Evolutionary conservation across 2,888 invertebrate genomes (phyloP), one percentile per base, ranked within the genome.

Genomic region (Ormyrus rosae): DNA sequence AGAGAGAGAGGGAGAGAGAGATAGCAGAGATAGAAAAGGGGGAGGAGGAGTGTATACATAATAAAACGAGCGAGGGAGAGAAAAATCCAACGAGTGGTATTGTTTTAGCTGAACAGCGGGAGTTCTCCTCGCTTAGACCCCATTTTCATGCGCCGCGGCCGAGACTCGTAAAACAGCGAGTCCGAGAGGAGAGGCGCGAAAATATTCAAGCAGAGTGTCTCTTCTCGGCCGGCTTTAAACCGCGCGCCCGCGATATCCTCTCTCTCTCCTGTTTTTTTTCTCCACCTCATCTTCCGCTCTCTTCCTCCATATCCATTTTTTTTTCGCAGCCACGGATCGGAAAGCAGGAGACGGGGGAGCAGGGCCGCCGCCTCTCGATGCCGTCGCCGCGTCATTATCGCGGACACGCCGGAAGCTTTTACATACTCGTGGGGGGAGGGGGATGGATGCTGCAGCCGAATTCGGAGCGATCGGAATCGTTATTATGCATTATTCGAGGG

Each of bases 101-200:
- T 83, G 77, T 81, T 78, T 82, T 82, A 81, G 82, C 72, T 76
- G 80, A 76, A 82, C 82, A 19, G 80, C 80, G 19, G 19, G 82
- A 82, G 83, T 82, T 80, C 78, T 81, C 70, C 65, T 3, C 60
- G 78, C 81, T 83, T 74, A 81, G 81, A 81, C 67, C 80, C 74
- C 80, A 75, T 81, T 83, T 74, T 79, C 56, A 65, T 74, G 48
- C 63, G 19, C 19, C 19, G 19, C 19, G 19, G 19, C 19, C 19
- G 11, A 53, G n/a, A 56, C 45, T 69, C 69, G 55, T 75, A 67
- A 76, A 69, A 69, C 55, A 19, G 73, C 55, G n/a, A 67, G 67
- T 67, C 74, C 56, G 19, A 19, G 19, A 19, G 19, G 48, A 46
- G 56, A 74, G 56, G 76, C 50, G 71, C 45, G 69, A 69, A 70